Evolutionary conservation across 2,113 vertebrate species (phyloP).

Genomic region (Sapayoa aenigma): DNA sequence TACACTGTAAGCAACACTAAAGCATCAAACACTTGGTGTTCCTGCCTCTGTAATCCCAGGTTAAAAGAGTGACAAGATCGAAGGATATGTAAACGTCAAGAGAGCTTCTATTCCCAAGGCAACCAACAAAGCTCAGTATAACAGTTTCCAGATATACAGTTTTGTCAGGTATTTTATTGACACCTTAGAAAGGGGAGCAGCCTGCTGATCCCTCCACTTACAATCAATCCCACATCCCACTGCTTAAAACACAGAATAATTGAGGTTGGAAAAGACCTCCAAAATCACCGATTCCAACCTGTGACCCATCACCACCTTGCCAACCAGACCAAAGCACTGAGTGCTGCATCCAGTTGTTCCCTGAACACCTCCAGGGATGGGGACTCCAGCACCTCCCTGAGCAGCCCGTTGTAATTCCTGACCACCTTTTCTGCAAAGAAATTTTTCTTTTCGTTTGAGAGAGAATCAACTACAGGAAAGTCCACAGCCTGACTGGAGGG

Average conservation of each 20-base stretch:
- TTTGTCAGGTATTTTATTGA: background rate
- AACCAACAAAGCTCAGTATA: background rate
- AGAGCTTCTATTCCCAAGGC: background rate
- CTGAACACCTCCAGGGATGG: background rate
- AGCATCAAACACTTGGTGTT: background rate
- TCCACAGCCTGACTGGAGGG: background rate
- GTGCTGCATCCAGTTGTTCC: background rate
- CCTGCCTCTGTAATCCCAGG: background rate
- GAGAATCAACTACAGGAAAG: background rate
- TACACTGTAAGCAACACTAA: background rate
- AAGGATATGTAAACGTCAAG: background rate
- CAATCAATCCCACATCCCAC: accelerated
- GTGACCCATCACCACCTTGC: background rate
- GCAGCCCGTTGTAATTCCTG: background rate
- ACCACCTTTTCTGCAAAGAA: background rate
- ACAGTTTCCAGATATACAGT: background rate
- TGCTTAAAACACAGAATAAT: background rate
- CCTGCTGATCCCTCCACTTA: background rate
- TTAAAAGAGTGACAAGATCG: background rate
- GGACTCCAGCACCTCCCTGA: background rate
- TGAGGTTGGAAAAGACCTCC: background rate
- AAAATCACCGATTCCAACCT: background rate
- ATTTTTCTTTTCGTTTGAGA: background rate
- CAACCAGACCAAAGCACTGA: background rate
- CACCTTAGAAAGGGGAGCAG: background rate